phyloP scores from a whole-genome alignment of 2,797 vertebrate genomes.

The Holocentrus rufus region DNA sequence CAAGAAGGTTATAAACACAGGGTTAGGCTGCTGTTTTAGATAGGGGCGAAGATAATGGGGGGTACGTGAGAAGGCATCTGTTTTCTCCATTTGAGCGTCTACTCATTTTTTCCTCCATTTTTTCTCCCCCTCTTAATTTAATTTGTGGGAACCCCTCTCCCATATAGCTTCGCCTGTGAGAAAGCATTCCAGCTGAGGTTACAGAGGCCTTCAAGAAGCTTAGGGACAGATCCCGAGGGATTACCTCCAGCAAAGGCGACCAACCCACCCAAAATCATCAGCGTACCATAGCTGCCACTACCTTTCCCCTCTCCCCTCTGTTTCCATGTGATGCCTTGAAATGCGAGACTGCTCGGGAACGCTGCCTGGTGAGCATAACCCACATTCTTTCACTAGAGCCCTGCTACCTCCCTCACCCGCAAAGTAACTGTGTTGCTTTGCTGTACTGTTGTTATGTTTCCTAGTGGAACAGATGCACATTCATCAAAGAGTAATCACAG shows the following conservation, averaged over 20 bases:
- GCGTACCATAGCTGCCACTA: slow-evolving; percentile 53
- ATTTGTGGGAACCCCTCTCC: slow-evolving; percentile 80
- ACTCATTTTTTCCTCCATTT: slow-evolving; percentile 74
- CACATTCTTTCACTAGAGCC: slow-evolving; percentile 72
- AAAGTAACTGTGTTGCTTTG: slow-evolving; percentile 15
- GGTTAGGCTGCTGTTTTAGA: slow-evolving; percentile 79
- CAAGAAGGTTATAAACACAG: slow-evolving; percentile 62
- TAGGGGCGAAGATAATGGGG: slow-evolving; percentile 70
- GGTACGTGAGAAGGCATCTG: slow-evolving; percentile 84
- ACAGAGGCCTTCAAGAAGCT: slow-evolving; percentile 66
- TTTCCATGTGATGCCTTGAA: slow-evolving; percentile 65
- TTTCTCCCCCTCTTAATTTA: slow-evolving; percentile 85
- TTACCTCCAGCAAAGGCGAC: slow-evolving; percentile 63
- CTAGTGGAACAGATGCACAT: slow-evolving; percentile 48
- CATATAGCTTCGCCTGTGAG: slow-evolving; percentile 76
- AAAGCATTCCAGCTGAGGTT: slow-evolving; percentile 80
- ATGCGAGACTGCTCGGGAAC: slow-evolving; percentile 75
- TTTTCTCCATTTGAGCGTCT: slow-evolving; percentile 87
- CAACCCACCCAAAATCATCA: slow-evolving; percentile 66
- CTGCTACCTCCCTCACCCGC: slow-evolving; percentile 49
- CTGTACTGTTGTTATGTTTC: slow-evolving; percentile 50
- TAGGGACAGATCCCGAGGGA: slow-evolving; percentile 75
- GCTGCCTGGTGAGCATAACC: slow-evolving; percentile 66
- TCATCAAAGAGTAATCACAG: slow-evolving; percentile 7
- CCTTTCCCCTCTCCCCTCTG: slow-evolving; percentile 57